A percentile compares a stretch with the other conserved stretches of the same genome.
phyloP scores from a whole-genome alignment of 2,113 vertebrate genomes.

The Caranx ignobilis region DNA sequence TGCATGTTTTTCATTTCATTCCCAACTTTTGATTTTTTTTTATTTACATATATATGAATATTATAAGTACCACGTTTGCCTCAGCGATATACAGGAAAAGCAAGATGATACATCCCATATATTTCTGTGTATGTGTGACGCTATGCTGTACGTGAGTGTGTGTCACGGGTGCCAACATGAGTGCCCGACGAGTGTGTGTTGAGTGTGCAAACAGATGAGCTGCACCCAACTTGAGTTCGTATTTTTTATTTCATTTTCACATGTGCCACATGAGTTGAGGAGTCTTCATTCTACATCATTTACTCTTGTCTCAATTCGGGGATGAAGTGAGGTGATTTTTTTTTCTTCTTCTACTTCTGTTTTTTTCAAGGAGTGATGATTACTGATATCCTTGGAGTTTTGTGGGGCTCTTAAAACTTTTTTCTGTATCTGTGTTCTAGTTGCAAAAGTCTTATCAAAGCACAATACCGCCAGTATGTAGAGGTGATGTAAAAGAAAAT shows the following conservation, averaged over 20 bases:
- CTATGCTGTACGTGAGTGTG: slow-evolving; percentile 17
- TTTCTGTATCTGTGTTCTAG: slow-evolving; percentile 81
- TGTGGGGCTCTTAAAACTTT: slow-evolving; percentile 59
- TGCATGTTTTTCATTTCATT: slow-evolving; percentile 80
- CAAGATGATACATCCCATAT: slow-evolving; percentile 54
- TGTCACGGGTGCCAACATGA: slow-evolving; percentile 11
- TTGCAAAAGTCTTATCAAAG: slow-evolving; percentile 85
- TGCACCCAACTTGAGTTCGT: slow-evolving; percentile 27
- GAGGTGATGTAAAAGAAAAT: slow-evolving; percentile 82
- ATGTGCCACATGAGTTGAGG: slow-evolving; percentile 20
- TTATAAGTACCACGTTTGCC: slow-evolving; percentile 82
- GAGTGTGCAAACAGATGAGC: slow-evolving; percentile 39
- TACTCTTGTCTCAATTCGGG: slow-evolving; percentile 31
- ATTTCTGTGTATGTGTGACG: slow-evolving; percentile 29
- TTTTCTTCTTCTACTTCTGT: neutral
- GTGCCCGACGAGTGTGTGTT: slow-evolving; percentile 26
- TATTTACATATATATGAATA: slow-evolving; percentile 35
- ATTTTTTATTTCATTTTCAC: slow-evolving; percentile 27
- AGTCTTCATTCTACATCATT: slow-evolving; percentile 53
- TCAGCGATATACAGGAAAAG: slow-evolving; percentile 73
- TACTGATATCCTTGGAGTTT: slow-evolving; percentile 58
- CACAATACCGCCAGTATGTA: slow-evolving; percentile 85
- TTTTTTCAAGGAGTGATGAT: slow-evolving; percentile 16
- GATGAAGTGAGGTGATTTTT: slow-evolving; percentile 24
- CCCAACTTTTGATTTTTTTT: slow-evolving; percentile 46